Evolutionary conservation across 2,113 vertebrate genomes (phyloP), one percentile per base, ranked within the genome.

Genomic region (Rhinoderma darwinii): DNA sequence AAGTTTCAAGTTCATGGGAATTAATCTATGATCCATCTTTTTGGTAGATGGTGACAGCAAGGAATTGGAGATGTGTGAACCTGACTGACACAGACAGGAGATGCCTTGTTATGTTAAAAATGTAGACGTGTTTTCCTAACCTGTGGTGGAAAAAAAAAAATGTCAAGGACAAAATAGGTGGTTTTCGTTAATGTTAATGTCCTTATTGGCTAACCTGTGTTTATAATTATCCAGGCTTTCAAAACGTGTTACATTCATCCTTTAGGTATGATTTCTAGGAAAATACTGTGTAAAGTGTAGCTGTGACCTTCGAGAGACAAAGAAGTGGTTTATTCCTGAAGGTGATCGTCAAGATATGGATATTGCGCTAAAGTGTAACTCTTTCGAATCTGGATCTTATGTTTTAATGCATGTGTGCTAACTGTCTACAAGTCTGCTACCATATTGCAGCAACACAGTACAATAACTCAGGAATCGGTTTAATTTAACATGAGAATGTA

Each of bases 211-310:
- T 47, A 77, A 66, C 17, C 20, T 44, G 41, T 51, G 84, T 66
- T 86, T 68, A 86, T 47, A 86, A 78, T 86, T 78, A 78, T 41
- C 43, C 59, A 47, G 43, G n/a, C 54, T 77, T 85, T 86, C 84
- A 86, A 59, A 41, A 75, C 56, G 43, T 66, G 74, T 86, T 78
- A 86, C 17, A 50, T 66, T 86, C 74, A 86, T 66, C 37, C 56
- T 68, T 27, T 47, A 86, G 74, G 84, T 86, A 86, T 78, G 25
- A 85, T 44, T 78, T 63, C 74, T 78, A 68, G 50, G 73, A 86
- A 86, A 86, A 78, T 78, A 84, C 72, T 74, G 39, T 74, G 25
- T 74, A 74, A 43, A 74, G 37, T n/a, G 63, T 66, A 44, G 41
- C 8, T 78, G 37, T 77, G 25, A 43, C 56, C 74, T 77, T 66